Evolutionary conservation across 2,113 vertebrate genomes (phyloP).

Genomic region (Chroicocephalus ridibundus): DNA sequence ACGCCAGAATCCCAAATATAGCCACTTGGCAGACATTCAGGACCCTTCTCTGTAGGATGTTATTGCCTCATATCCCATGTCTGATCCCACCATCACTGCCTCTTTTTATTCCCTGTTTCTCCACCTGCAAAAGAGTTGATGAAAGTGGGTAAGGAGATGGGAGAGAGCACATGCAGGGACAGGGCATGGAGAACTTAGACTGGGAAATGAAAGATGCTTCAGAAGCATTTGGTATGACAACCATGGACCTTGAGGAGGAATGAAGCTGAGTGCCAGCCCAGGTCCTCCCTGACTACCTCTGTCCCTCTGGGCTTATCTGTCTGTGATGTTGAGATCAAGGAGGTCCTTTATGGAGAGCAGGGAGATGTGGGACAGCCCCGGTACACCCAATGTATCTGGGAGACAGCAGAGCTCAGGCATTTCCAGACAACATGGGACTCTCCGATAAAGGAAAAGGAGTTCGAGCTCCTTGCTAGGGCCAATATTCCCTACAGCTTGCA

Average conservation of each 20-base stretch:
- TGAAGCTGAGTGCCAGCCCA: not conserved
- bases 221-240: not conserved
- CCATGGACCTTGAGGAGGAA: not conserved
- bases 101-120: not conserved
- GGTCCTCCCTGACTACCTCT: not conserved
- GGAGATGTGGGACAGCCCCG: not conserved
- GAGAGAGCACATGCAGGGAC: not conserved
- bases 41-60: not conserved
- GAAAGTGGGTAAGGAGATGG: not conserved
- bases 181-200: not conserved
- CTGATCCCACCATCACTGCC: not conserved
- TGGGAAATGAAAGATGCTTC: not conserved
- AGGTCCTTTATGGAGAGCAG: not conserved
- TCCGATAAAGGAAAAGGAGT: not conserved
- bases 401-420: not conserved
- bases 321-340: not conserved
- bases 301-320: not conserved
- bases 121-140: not conserved
- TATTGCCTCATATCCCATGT: not conserved
- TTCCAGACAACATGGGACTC: not conserved
- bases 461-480: not conserved
- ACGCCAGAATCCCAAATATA: not conserved
- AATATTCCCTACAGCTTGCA: not conserved
- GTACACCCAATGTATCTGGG: not conserved
- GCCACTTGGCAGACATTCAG: conserved; percentile 11